Evolutionary conservation across 2,888 invertebrate species (phyloP), one percentile per base, ranked within the genome.

Genomic region (Erannis defoliaria): DNA sequence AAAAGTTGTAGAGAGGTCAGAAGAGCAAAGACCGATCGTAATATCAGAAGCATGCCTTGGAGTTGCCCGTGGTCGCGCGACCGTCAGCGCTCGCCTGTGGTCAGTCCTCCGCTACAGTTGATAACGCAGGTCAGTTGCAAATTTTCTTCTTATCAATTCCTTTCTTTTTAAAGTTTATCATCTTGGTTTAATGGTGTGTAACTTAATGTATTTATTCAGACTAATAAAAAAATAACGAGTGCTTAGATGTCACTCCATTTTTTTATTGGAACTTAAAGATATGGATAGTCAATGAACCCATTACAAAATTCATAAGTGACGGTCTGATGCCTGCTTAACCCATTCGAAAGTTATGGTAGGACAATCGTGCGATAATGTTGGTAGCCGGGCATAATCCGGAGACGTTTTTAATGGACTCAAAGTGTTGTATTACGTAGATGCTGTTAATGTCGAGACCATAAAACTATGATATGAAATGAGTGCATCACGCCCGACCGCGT

Each of bases 1-100:
- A 68, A 51, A 67, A 67, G 72, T 67, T 75, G 74, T 76, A 75
- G 62, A 76, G 75, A 76, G 79, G 76, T 81, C 75, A 79, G 64
- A 62, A 77, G 78, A 81, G 75, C 75, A 75, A 70, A 76, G 72
- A 77, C 75, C 69, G 66, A 74, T 72, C 63, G 64, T 67, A 71
- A 71, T 60, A 73, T 67, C 72, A 69, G 73, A 68, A 55, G 40
- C 21, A 91, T 91, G 92, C 89, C 91, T 73, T 91, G 90, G 91
- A 88, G 75, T 66, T 93, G 92, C 68, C 90, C 90, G 74, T 93
- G 93, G 92, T 90, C 92, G 64, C 86, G 85, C 50, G 86, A 85
- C 66, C 87, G 85, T 55, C 88, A 82, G 78, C 81, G 81, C 55
- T 82, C 86, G 67, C 77, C 81, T 37, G 81, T 76, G 74, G 85